These are phyloP conservation scores for Nineta flava DNA, from an alignment of 2,888 invertebrate species.

Conservation along the genomic window DNA sequence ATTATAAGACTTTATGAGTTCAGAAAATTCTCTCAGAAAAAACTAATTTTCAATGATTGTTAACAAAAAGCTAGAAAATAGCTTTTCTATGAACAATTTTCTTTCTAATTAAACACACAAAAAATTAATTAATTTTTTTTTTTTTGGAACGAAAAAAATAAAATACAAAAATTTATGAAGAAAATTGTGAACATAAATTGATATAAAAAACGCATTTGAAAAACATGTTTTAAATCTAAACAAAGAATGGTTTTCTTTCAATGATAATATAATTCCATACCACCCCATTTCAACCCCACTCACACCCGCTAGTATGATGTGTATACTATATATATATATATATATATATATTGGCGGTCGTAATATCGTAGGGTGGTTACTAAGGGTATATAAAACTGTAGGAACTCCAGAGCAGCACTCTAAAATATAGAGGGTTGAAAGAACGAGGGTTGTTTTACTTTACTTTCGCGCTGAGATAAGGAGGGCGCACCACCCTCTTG, in stretches of 20 bases:
- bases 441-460: slow-evolving; percentile 6
- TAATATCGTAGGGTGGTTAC: not conserved
- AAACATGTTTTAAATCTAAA: not conserved
- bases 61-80: too few species aligned
- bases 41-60: too few species aligned
- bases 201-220: not conserved
- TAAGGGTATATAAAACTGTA: slow-evolving; percentile 1
- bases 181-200: not conserved
- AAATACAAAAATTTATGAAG: not conserved
- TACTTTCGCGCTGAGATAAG: slow-evolving; percentile 6
- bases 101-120: too few species aligned
- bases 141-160: not conserved
- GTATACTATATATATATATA: not conserved
- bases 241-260: slow-evolving; percentile 1
- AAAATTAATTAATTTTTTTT: too few species aligned
- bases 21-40: too few species aligned
- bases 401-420: slow-evolving; percentile 1
- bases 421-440: slow-evolving; percentile 2
- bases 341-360: too few species aligned
- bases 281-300: not conserved
- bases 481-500: slow-evolving; percentile 7
- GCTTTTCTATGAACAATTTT: too few species aligned
- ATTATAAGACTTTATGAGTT: too few species aligned
- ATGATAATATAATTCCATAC: not conserved
- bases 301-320: not conserved